Evolutionary conservation across 2,888 invertebrate species (phyloP).

Genomic region (Epinotia brunnichana): DNA sequence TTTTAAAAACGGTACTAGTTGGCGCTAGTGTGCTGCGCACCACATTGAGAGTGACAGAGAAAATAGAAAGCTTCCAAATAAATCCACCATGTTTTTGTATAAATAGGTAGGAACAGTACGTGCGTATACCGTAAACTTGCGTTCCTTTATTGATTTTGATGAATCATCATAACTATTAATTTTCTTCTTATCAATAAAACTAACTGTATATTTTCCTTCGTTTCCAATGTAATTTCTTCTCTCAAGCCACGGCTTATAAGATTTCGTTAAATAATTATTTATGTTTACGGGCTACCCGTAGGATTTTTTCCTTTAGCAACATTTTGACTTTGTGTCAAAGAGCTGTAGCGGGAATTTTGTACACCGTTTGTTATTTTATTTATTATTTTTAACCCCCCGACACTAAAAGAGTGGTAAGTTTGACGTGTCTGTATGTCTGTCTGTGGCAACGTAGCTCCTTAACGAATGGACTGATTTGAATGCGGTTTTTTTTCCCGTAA

Average conservation of each 20-base stretch:
- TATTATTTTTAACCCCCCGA: no score
- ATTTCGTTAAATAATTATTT: no score
- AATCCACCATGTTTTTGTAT: slow-evolving; percentile 20
- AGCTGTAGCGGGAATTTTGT: neutral
- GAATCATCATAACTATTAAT: slow-evolving; percentile 14
- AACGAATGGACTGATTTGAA: no score
- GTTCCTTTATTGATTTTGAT: slow-evolving; percentile 40
- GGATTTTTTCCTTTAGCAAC: neutral
- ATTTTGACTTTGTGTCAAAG: neutral
- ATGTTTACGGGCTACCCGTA: no score
- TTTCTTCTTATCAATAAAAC: neutral
- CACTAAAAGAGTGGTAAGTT: no score
- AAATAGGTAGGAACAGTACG: slow-evolving; percentile 3
- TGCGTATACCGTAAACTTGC: slow-evolving; percentile 15
- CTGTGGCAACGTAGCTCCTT: no score
- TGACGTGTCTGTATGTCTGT: no score
- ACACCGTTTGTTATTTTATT: no score
- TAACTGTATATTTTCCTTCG: neutral
- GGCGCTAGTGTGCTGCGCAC: slow-evolving; percentile 24
- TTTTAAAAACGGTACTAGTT: slow-evolving; percentile 44
- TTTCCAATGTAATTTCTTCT: no score
- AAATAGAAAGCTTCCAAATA: slow-evolving; percentile 10
- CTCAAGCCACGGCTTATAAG: no score
- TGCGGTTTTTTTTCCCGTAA: no score
- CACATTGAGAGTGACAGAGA: slow-evolving; percentile 12